A percentile compares a stretch with the other conserved stretches of the same genome.
Evolutionary conservation across 2,113 vertebrate genomes (phyloP).

Genomic region (Carollia perspicillata): DNA sequence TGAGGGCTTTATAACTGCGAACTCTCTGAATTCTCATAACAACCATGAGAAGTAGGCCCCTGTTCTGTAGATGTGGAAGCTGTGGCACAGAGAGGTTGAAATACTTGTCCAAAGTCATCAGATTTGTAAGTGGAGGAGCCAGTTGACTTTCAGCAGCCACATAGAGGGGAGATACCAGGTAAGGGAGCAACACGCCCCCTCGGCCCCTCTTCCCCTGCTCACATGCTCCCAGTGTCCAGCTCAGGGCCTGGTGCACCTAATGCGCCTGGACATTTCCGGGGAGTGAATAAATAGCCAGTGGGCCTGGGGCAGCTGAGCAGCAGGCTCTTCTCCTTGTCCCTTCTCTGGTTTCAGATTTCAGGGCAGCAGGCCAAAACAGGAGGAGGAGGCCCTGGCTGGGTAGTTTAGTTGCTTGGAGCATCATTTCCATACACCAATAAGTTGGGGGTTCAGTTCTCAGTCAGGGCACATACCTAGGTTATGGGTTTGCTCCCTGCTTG

Average conservation of each 20-base stretch:
- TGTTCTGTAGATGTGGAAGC: background rate
- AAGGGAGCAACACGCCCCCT: background rate
- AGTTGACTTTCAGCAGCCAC: background rate
- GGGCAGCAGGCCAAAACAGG: constrained; percentile 48
- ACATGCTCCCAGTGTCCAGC: background rate
- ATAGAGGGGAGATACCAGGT: background rate
- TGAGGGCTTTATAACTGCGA: background rate
- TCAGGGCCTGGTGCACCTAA: background rate
- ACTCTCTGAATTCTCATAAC: background rate
- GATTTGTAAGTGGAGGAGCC: background rate
- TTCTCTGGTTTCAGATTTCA: constrained; percentile 41
- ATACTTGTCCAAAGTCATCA: background rate
- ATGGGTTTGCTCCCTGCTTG: too few relatives aligned
- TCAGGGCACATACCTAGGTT: too few relatives aligned
- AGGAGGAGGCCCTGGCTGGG: background rate
- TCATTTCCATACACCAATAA: too few relatives aligned
- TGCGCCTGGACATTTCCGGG: background rate
- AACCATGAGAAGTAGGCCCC: background rate
- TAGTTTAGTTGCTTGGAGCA: too few relatives aligned
- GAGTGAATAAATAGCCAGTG: background rate
- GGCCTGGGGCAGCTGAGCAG: background rate
- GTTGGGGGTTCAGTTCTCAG: too few relatives aligned
- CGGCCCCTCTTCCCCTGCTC: too few relatives aligned
- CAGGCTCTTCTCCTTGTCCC: background rate
- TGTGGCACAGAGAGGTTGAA: background rate